These are phyloP conservation scores for Drosophila koepferae DNA, from an alignment of 2,888 invertebrate genomes.

Conservation along the genomic window DNA sequence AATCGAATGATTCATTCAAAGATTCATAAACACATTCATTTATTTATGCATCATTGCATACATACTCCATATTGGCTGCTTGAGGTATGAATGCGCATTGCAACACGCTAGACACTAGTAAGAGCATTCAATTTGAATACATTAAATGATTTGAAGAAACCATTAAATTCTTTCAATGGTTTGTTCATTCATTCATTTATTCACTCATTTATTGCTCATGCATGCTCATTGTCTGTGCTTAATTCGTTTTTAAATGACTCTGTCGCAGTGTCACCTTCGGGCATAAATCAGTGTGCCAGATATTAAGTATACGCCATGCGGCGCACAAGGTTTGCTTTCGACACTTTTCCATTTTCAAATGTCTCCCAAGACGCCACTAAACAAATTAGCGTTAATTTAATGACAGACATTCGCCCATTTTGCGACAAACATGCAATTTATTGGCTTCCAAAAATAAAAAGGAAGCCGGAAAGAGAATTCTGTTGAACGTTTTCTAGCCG, in stretches of 20 bases:
- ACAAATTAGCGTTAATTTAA: constrained; percentile 80
- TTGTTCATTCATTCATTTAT: constrained; percentile 15
- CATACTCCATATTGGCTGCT: constrained; percentile 61
- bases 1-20: not conserved
- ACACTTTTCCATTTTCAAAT: constrained; percentile 60
- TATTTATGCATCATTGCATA: no score
- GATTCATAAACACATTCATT: constrained; percentile 4
- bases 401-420: constrained; percentile 64
- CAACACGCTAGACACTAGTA: constrained; percentile 2
- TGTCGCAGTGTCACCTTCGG: constrained; percentile 9
- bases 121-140: constrained; percentile 25
- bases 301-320: constrained; percentile 47
- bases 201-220: not conserved
- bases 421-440: constrained; percentile 58
- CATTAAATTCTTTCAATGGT: constrained; percentile 22
- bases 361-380: constrained; percentile 78
- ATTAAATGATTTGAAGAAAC: not conserved
- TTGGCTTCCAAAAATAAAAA: constrained; percentile 39
- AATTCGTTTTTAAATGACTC: constrained; percentile 39
- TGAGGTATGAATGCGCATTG: constrained; percentile 35
- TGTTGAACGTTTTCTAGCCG: constrained; percentile 16
- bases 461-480: constrained; percentile 15
- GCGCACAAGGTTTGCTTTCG: constrained; percentile 36
- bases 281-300: constrained; percentile 49
- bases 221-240: constrained; percentile 4